Percentiles rank a stretch among this genome's conserved stretches.
Conservation (phyloP, 1,140 invertebrate genomes). For the Zaprionus camerounensis region DNA sequence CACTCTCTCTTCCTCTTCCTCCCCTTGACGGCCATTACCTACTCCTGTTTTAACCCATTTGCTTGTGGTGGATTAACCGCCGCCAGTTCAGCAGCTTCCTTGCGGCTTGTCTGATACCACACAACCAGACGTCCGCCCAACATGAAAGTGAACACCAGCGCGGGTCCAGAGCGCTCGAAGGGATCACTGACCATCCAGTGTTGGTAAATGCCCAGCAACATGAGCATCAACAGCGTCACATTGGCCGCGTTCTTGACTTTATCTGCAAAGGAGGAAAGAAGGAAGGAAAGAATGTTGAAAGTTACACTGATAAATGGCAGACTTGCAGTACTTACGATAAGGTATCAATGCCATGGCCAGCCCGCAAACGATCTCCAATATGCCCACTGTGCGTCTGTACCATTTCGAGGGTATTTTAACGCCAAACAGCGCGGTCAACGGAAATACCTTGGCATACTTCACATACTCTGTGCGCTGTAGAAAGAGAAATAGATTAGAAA, state of each 20-base stretch:
- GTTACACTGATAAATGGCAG: neutral
- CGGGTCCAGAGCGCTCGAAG: slow-evolving; percentile 95
- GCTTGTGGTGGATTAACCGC: slow-evolving; percentile 85
- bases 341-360: slow-evolving; percentile 94
- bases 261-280: slow-evolving; percentile 86
- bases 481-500: slow-evolving; percentile 52
- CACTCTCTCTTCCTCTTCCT: neutral
- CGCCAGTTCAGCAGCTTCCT: slow-evolving; percentile 85
- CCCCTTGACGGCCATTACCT: slow-evolving; percentile 38
- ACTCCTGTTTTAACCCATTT: slow-evolving; percentile 88
- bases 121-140: slow-evolving; percentile 95
- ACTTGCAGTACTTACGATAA: slow-evolving; percentile 88
- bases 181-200: slow-evolving; percentile 97
- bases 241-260: slow-evolving; percentile 95
- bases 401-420: slow-evolving; percentile 96
- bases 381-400: slow-evolving; percentile 94
- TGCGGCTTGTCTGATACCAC: slow-evolving; percentile 86
- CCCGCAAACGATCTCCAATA: slow-evolving; percentile 95
- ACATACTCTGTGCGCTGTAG: slow-evolving; percentile 98
- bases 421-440: slow-evolving; percentile 91
- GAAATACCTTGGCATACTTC: slow-evolving; percentile 98
- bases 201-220: slow-evolving; percentile 95
- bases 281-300: slow-evolving; percentile 10
- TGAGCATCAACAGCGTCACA: slow-evolving; percentile 91
- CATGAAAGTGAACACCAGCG: slow-evolving; percentile 98